Base-by-base conservation (phyloP, 2,797 vertebrate species). In the Onychomys arenicola region DNA sequence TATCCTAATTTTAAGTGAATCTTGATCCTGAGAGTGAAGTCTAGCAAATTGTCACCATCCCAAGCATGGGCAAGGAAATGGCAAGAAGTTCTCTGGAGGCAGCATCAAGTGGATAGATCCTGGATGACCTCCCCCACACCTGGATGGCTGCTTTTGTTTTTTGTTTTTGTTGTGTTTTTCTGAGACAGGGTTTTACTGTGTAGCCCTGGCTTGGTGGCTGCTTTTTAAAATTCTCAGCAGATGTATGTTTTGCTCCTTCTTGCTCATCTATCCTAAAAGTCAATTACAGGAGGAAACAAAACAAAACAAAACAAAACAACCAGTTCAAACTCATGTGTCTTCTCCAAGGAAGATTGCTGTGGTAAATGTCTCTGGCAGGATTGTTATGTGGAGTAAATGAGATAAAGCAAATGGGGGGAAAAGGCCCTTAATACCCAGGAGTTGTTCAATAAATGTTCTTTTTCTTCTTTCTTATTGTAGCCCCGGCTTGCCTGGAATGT, bases 321-420 rank as follows among this genome's bases (percentile, higher is more conserved):
- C 82, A 75, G 46, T 86, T 88, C 78, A 78, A 82, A 76, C 3
- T 90, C 78, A 78, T 75, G 11, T 57, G 21, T 89, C 63, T 92
- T 92, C 73, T 93, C 65, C 49, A 96, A 94, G 82, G 19, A 92
- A 94, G 46, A 88, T 67, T 81, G 49, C 57, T 52, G 59, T 90
- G 46, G 81, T 25, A 69, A 40, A 76, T 87, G 81, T 94, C 46
- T 55, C 87, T 89, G 40, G 40, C 52, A 75, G 75, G 67, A 73
- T 65, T 93, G 89, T 55, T 84, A 49, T 71, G 61, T 95, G 82
- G 80, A 94, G 93, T 92, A 91, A 93, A 61, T 57, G 37, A 93
- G 37, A 57, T 78, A 77, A 91, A 69, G 63, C 43, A 55, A 91
- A 87, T 12, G n/a, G 19, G 5, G 23, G 6, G 17, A 43, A 94